phyloP scores from a whole-genome alignment of 2,888 invertebrate species.

The Orchesellides sinensis region DNA sequence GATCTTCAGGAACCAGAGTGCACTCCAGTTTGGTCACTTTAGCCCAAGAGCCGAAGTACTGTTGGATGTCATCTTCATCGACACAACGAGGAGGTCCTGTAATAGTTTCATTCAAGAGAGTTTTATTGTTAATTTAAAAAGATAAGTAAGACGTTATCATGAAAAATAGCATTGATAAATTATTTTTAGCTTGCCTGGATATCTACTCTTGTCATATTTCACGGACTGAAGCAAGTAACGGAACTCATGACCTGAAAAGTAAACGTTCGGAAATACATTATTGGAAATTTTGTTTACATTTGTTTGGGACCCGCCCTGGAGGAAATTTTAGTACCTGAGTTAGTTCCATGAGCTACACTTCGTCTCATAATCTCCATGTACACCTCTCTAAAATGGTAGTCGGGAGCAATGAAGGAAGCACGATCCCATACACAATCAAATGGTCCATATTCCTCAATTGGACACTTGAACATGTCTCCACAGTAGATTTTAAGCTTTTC shows the following conservation, averaged over 20 bases:
- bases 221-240: conserved; percentile 64
- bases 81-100: conserved; percentile 60
- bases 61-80: conserved; percentile 57
- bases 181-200: conserved; percentile 4
- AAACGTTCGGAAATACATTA: too few species aligned
- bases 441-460: conserved; percentile 73
- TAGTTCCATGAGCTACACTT: conserved; percentile 23
- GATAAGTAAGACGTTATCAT: not conserved
- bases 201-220: conserved; percentile 60
- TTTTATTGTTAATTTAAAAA: too few species aligned
- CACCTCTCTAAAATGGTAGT: conserved; percentile 61
- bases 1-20: conserved; percentile 30
- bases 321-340: too few species aligned
- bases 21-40: conserved; percentile 42
- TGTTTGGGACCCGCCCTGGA: too few species aligned
- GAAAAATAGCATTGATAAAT: not conserved
- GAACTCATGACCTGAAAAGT: conserved; percentile 54
- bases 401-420: conserved; percentile 75
- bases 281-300: too few species aligned
- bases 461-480: conserved; percentile 74
- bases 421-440: conserved; percentile 76
- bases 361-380: conserved; percentile 65
- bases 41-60: conserved; percentile 59
- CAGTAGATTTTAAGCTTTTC: conserved; percentile 72
- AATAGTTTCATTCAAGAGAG: too few species aligned